phyloP scores from a whole-genome alignment of 2,888 invertebrate species.

The Lasioglossum malachurum region DNA sequence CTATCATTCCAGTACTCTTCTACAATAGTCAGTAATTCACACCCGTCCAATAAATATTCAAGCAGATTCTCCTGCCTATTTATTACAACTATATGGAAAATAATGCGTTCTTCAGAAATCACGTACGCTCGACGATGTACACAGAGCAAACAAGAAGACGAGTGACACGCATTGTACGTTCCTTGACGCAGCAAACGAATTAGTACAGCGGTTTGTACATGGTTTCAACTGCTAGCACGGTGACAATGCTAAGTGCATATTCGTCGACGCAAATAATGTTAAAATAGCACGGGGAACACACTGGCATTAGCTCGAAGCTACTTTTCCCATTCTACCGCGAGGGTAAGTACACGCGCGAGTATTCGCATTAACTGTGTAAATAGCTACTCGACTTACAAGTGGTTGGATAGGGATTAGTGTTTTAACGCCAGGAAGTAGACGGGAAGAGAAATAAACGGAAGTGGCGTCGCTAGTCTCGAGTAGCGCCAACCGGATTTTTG shows the following conservation, averaged over 20 bases:
- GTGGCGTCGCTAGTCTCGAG: slow-evolving; percentile 61
- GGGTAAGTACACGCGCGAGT: slow-evolving; percentile 67
- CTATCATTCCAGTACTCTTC: slow-evolving; percentile 28
- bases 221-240: slow-evolving; percentile 58
- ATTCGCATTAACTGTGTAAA: slow-evolving; percentile 82
- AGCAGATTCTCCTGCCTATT: background rate
- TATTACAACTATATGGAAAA: background rate
- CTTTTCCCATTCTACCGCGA: slow-evolving; percentile 51
- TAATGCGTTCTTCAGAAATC: background rate
- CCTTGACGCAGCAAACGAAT: slow-evolving; percentile 36
- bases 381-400: slow-evolving; percentile 75
- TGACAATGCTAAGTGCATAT: slow-evolving; percentile 63
- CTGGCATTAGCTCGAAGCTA: slow-evolving; percentile 66
- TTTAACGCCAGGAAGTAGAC: slow-evolving; percentile 68
- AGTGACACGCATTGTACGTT: background rate
- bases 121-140: background rate
- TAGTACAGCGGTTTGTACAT: slow-evolving; percentile 60
- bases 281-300: slow-evolving; percentile 67
- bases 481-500: slow-evolving; percentile 59
- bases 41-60: background rate
- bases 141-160: background rate
- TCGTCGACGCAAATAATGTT: slow-evolving; percentile 70
- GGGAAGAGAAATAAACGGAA: slow-evolving; percentile 63
- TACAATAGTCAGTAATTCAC: background rate
- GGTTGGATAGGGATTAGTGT: slow-evolving; percentile 77